Percentiles rank a stretch among this genome's conserved stretches.
These are phyloP conservation scores for Istiophorus platypterus DNA, from an alignment of 2,113 vertebrate species.

Conservation along the genomic window DNA sequence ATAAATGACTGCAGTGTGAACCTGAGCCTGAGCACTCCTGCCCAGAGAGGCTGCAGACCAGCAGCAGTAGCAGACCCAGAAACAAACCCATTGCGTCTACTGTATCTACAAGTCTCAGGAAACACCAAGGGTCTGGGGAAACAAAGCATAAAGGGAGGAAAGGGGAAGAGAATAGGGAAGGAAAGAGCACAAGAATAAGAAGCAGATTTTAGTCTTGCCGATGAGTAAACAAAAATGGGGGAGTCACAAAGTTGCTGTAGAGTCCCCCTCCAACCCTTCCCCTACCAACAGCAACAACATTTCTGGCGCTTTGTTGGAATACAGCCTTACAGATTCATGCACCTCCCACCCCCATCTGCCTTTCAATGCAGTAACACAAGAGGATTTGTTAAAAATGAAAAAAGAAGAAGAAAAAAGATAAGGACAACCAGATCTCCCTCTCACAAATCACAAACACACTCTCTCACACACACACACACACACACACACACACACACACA, in stretches of 20 bases:
- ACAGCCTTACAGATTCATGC: slow-evolving; percentile 40
- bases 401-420: slow-evolving; percentile 52
- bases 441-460: slow-evolving; percentile 9
- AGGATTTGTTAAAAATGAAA: slow-evolving; percentile 68
- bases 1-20: slow-evolving; percentile 54
- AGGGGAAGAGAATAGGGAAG: slow-evolving; percentile 11
- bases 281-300: slow-evolving; percentile 36
- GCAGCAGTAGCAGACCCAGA: background rate
- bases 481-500: slow-evolving; percentile 42
- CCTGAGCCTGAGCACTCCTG: slow-evolving; percentile 21
- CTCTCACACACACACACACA: slow-evolving; percentile 51
- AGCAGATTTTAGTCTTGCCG: slow-evolving; percentile 26
- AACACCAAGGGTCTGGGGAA: background rate
- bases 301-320: slow-evolving; percentile 50
- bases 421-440: slow-evolving; percentile 60
- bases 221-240: slow-evolving; percentile 43
- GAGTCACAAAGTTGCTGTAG: slow-evolving; percentile 51
- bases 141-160: slow-evolving; percentile 12
- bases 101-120: slow-evolving; percentile 34
- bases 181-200: slow-evolving; percentile 1
- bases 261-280: slow-evolving; percentile 10
- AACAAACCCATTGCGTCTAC: slow-evolving; percentile 1
- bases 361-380: slow-evolving; percentile 60
- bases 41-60: slow-evolving; percentile 22
- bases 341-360: slow-evolving; percentile 67